Evolutionary conservation across 1,140 invertebrate genomes (phyloP).

Genomic region (Cephus cinctus): DNA sequence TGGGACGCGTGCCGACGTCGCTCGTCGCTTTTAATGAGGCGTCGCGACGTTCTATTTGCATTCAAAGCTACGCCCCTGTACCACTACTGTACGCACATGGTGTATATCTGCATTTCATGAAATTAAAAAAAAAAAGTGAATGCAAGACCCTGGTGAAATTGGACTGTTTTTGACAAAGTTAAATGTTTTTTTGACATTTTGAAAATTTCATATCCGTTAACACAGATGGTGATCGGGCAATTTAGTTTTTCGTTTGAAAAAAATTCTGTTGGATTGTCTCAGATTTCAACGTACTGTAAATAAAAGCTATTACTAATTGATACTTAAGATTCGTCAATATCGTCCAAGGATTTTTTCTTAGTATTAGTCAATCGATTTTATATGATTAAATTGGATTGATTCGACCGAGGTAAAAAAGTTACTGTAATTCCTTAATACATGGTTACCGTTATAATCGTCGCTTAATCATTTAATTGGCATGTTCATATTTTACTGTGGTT

Average conservation of each 20-base stretch:
- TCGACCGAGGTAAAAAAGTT: background rate
- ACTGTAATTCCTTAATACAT: background rate
- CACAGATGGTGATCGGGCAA: background rate
- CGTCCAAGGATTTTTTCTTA: background rate
- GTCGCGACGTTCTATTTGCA: slow-evolving; percentile 17
- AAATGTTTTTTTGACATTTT: too few relatives aligned
- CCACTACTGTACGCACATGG: too few relatives aligned
- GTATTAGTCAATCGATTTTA: too few relatives aligned
- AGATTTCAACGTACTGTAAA: background rate
- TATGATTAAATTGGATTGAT: background rate
- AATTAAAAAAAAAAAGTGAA: background rate
- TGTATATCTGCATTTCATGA: slow-evolving; percentile 6
- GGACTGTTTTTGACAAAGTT: too few relatives aligned
- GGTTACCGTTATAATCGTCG: background rate
- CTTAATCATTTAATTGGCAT: background rate
- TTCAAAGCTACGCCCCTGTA: too few relatives aligned
- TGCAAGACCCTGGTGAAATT: too few relatives aligned
- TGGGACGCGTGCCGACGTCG: slow-evolving; percentile 4
- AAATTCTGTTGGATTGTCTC: background rate
- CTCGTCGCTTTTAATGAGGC: slow-evolving; percentile 25
- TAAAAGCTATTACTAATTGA: too few relatives aligned
- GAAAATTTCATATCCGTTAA: too few relatives aligned
- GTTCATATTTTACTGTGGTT: too few relatives aligned
- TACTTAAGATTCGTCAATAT: too few relatives aligned
- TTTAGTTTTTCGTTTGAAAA: background rate